A percentile compares a stretch with the other conserved stretches of the same genome.
Evolutionary conservation across 2,888 invertebrate species (phyloP).

Genomic region (Diloba caeruleocephala): DNA sequence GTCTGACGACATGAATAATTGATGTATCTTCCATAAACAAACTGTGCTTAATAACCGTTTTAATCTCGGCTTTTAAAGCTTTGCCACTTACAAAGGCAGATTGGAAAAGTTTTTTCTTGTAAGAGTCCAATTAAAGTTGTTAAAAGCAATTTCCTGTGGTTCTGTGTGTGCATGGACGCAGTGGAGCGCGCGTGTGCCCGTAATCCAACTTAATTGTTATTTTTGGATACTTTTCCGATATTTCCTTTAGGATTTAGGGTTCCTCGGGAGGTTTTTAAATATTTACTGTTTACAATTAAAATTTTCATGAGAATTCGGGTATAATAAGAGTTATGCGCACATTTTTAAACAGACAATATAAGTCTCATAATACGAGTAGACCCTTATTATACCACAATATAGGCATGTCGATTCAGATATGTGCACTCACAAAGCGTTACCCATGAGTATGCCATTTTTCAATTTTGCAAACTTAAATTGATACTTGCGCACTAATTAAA

Average conservation of each 20-base stretch:
- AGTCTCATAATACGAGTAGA: too few species aligned
- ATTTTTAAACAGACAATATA: too few species aligned
- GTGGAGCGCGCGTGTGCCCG: constrained; percentile 38
- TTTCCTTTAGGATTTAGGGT: constrained; percentile 27
- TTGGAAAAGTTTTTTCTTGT: constrained; percentile 87
- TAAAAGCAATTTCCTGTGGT: constrained; percentile 81
- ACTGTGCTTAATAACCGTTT: constrained; percentile 71
- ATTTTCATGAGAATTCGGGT: too few species aligned
- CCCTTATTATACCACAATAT: too few species aligned
- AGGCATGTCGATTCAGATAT: too few species aligned
- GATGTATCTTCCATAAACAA: constrained; percentile 63
- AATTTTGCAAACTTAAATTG: too few species aligned
- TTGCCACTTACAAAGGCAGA: constrained; percentile 82
- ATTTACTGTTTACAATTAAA: too few species aligned
- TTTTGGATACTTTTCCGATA: constrained; percentile 51
- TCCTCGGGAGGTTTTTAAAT: background rate
- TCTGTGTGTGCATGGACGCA: constrained; percentile 70
- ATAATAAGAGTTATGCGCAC: too few species aligned
- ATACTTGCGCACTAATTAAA: too few species aligned
- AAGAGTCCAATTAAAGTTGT: constrained; percentile 86
- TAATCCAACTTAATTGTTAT: constrained; percentile 56
- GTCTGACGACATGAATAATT: constrained; percentile 48
- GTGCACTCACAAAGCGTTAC: too few species aligned
- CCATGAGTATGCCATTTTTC: too few species aligned
- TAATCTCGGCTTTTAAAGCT: constrained; percentile 77